Evolutionary conservation across 37 sponge, comb jelly and placozoan genomes (phyloP).

Genomic region (Chondrilla cf. caribensis): DNA sequence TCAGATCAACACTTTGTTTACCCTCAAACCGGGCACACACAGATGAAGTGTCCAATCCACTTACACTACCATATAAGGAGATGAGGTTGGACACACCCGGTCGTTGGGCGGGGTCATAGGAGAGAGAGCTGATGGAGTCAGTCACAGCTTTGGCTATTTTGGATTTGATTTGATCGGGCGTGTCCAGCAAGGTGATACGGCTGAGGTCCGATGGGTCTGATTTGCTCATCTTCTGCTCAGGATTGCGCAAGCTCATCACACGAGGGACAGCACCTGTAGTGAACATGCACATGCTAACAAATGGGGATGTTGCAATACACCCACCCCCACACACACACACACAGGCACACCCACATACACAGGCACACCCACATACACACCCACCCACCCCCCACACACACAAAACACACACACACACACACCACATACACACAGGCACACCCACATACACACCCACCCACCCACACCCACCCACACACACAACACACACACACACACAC

Average conservation of each 20-base stretch:
- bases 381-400: too few species aligned
- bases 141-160: slow-evolving; percentile 80
- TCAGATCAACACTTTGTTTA: not conserved
- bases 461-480: too few species aligned
- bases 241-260: slow-evolving; percentile 78
- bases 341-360: too few species aligned
- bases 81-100: slow-evolving; percentile 86
- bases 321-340: too few species aligned
- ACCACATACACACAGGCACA: too few species aligned
- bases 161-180: slow-evolving; percentile 58
- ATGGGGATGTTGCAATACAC: too few species aligned
- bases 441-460: too few species aligned
- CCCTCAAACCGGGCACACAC: slow-evolving; percentile 45
- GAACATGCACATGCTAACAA: too few species aligned
- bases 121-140: slow-evolving; percentile 42
- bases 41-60: slow-evolving; percentile 26
- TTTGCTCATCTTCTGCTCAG: slow-evolving; percentile 89
- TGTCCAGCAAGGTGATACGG: slow-evolving; percentile 71
- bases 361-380: too few species aligned
- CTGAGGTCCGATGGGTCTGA: slow-evolving; percentile 63
- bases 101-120: slow-evolving; percentile 60
- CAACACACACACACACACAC: too few species aligned
- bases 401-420: too few species aligned
- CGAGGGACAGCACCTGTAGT: slow-evolving; percentile 42
- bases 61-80: slow-evolving; percentile 53